phyloP scores from a whole-genome alignment of 1,140 invertebrate genomes.

The Pseudomyrmex pallidus region DNA sequence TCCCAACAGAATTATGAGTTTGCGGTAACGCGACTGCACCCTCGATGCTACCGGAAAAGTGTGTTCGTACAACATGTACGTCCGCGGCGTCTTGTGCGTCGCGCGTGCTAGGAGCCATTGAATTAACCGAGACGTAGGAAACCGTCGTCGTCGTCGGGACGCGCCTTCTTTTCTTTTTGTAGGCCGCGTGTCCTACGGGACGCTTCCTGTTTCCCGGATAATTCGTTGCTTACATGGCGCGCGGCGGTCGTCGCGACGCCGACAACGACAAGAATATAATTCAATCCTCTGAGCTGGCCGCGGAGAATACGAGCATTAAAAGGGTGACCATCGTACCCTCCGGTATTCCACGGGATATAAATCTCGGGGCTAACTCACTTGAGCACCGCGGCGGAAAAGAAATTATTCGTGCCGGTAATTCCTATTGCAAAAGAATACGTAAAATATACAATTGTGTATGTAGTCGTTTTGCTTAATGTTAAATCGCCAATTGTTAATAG shows the following conservation, averaged over 20 bases:
- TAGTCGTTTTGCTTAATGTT: not conserved
- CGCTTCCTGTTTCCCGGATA: constrained; percentile 51
- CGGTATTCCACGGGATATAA: constrained; percentile 32
- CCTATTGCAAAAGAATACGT: not conserved
- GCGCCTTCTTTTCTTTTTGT: constrained; percentile 17
- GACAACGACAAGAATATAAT: constrained; percentile 55
- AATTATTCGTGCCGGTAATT: constrained; percentile 12
- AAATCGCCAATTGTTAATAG: not conserved
- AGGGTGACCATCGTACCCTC: constrained; percentile 7
- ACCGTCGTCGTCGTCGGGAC: constrained; percentile 28
- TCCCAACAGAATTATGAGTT: constrained; percentile 1
- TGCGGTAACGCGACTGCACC: constrained; percentile 18
- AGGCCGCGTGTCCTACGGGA: constrained; percentile 13
- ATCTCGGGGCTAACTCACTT: constrained; percentile 61
- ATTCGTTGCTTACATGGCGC: constrained; percentile 59
- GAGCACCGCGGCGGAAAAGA: constrained; percentile 5
- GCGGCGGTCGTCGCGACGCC: constrained; percentile 13
- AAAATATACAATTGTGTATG: not conserved
- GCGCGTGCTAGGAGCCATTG: constrained; percentile 40
- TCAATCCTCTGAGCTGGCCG: constrained; percentile 47
- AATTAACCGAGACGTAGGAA: constrained; percentile 48
- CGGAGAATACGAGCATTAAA: constrained; percentile 50
- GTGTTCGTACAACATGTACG: constrained; percentile 15
- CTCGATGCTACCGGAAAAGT: constrained; percentile 17
- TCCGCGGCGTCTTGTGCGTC: constrained; percentile 8